phyloP scores from a whole-genome alignment of 2,888 invertebrate species.

The Callinectes sapidus region DNA sequence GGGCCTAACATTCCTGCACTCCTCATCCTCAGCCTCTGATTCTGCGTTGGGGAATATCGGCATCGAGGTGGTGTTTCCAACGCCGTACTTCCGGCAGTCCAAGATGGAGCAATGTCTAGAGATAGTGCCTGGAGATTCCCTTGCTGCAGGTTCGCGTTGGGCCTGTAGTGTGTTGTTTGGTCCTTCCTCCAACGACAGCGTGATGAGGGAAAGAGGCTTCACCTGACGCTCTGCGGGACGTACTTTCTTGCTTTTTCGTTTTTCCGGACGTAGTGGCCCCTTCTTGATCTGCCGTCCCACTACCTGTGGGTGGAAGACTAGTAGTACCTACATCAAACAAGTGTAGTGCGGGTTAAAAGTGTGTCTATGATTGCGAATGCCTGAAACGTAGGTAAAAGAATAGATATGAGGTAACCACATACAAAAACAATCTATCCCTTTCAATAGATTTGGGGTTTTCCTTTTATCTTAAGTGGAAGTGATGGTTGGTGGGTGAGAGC shows the following conservation, averaged over 20 bases:
- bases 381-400: too few species aligned
- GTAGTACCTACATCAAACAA: neutral
- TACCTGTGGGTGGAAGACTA: conserved; percentile 42
- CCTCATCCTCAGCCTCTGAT: conserved; percentile 5
- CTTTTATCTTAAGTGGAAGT: neutral
- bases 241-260: conserved; percentile 53
- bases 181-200: conserved; percentile 64
- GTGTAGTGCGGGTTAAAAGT: neutral
- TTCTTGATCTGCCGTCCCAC: conserved; percentile 68
- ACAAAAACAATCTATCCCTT: too few species aligned
- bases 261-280: conserved; percentile 52
- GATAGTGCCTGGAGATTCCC: conserved; percentile 32
- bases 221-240: conserved; percentile 53
- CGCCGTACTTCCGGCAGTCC: conserved; percentile 48
- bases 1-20: neutral
- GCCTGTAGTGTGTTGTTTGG: conserved; percentile 39
- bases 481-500: too few species aligned
- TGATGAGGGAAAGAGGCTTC: conserved; percentile 65
- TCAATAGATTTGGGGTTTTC: neutral
- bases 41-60: conserved; percentile 32
- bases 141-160: conserved; percentile 26
- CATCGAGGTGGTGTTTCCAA: conserved; percentile 29
- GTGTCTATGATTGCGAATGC: too few species aligned
- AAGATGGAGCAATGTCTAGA: conserved; percentile 50
- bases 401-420: too few species aligned